These are phyloP conservation scores for Euborellia annulipes DNA, from an alignment of 1,140 invertebrate genomes.

Conservation along the genomic window DNA sequence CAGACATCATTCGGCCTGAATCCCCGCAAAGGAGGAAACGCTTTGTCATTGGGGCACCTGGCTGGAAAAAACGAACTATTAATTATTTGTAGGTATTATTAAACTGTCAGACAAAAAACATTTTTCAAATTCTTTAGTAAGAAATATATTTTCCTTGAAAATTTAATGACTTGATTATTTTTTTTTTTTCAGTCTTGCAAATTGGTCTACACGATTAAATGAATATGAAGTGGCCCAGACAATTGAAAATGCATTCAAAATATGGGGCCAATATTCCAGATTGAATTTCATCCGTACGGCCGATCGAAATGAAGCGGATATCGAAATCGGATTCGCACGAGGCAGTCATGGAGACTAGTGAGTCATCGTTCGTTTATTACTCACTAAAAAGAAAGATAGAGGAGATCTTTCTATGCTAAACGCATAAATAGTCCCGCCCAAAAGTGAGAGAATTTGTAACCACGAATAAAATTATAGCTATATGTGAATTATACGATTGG, in stretches of 20 bases:
- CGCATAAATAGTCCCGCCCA: no score
- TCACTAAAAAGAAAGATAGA: no score
- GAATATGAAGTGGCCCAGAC: slow-evolving; percentile 32
- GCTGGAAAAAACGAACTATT: slow-evolving; percentile 43
- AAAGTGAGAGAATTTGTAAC: no score
- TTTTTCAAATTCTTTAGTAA: neutral
- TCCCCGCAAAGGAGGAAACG: slow-evolving; percentile 28
- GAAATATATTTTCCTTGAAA: slow-evolving; percentile 3
- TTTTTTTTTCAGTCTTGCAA: slow-evolving; percentile 42
- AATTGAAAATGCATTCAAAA: slow-evolving; percentile 37
- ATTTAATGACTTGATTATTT: slow-evolving; percentile 4
- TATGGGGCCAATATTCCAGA: slow-evolving; percentile 43
- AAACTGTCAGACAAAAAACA: neutral
- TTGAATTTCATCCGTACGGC: slow-evolving; percentile 33
- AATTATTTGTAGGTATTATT: slow-evolving; percentile 38
- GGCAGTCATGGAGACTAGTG: slow-evolving; percentile 47
- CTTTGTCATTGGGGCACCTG: slow-evolving; percentile 35
- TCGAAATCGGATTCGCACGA: slow-evolving; percentile 42
- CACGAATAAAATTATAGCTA: no score
- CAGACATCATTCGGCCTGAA: slow-evolving; percentile 31
- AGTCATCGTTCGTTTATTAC: no score
- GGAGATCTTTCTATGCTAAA: no score
- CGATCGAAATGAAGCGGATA: slow-evolving; percentile 38
- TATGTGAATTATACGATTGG: no score
- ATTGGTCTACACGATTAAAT: slow-evolving; percentile 41